phyloP scores from a whole-genome alignment of 2,888 invertebrate species.

The Cecidostiba fungosa region DNA sequence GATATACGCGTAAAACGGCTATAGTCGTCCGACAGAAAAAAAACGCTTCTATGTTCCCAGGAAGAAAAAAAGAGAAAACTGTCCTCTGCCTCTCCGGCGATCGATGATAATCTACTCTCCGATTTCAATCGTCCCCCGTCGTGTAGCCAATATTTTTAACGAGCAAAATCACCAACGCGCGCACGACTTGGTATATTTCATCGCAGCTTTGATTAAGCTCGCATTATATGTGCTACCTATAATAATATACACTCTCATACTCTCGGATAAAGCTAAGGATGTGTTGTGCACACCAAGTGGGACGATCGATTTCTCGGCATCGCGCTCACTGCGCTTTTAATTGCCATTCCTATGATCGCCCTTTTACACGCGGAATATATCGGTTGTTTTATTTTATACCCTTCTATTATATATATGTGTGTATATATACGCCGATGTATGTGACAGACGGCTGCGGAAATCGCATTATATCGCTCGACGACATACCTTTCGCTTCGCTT shows the following conservation, averaged over 20 bases:
- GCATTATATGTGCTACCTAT: not conserved
- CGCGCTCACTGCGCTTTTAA: not conserved
- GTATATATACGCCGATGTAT: not conserved
- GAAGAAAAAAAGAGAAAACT: no score
- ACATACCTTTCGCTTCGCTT: not conserved
- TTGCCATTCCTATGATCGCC: not conserved
- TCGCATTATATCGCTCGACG: not conserved
- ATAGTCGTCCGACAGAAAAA: not conserved
- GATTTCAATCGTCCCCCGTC: constrained; percentile 2
- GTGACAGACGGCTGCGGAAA: not conserved
- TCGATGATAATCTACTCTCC: not conserved
- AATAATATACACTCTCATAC: not conserved
- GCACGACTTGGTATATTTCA: not conserved
- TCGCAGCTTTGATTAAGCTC: not conserved
- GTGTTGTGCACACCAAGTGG: not conserved
- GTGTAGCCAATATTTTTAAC: not conserved
- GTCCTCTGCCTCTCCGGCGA: not conserved
- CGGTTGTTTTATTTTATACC: not conserved
- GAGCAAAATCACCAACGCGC: not conserved
- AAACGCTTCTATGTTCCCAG: not conserved
- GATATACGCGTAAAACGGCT: no score
- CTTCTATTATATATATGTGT: no score
- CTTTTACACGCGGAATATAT: not conserved
- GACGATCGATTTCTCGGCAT: not conserved
- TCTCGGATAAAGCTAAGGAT: not conserved